A percentile compares a stretch with the other conserved stretches of the same genome.
These are phyloP conservation scores for Morpho deidamia DNA, from an alignment of 2,888 invertebrate species.

Conservation along the genomic window DNA sequence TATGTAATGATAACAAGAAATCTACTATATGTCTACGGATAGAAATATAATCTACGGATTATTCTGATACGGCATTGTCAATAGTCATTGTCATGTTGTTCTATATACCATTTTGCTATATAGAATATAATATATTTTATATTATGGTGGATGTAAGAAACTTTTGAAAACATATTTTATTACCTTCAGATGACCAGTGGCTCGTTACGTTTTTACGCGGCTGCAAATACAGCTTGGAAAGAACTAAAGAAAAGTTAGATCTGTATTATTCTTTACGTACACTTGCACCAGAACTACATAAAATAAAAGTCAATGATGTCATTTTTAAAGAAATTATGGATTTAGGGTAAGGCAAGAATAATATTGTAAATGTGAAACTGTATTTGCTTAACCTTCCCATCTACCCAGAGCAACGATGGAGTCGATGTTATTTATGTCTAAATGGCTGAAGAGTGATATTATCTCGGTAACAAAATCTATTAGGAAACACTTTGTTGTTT, in stretches of 20 bases:
- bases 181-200: conserved; percentile 71
- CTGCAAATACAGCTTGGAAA: conserved; percentile 78
- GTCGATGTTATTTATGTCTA: background rate
- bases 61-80: too few relatives aligned
- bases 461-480: background rate
- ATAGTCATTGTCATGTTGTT: too few relatives aligned
- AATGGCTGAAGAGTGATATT: background rate
- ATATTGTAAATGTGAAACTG: background rate
- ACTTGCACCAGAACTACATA: conserved; percentile 63
- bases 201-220: conserved; percentile 77
- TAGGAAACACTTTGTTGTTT: background rate
- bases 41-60: too few relatives aligned
- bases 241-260: conserved; percentile 79
- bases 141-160: too few relatives aligned
- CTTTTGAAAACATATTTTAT: background rate
- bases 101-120: too few relatives aligned
- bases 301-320: conserved; percentile 27
- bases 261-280: conserved; percentile 70
- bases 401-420: background rate
- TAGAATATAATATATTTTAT: too few relatives aligned
- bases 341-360: conserved; percentile 23
- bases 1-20: too few relatives aligned
- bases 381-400: background rate
- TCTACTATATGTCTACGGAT: too few relatives aligned
- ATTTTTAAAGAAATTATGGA: conserved; percentile 31